phyloP scores from a whole-genome alignment of 2,888 invertebrate species.

The Ecdyonurus torrentis region DNA sequence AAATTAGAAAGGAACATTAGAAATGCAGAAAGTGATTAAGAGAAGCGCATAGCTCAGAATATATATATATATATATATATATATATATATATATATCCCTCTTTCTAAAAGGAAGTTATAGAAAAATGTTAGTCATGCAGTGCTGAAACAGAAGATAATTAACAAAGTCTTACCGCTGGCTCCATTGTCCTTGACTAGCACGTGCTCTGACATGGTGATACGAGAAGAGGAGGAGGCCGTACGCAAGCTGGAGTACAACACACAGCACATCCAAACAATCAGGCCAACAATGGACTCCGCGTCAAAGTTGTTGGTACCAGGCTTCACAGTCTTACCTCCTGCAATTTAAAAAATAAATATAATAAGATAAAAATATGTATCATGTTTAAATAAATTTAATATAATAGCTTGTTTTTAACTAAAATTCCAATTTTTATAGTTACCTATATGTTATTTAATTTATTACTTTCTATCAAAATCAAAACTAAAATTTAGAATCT shows the following conservation, averaged over 20 bases:
- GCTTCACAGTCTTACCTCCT: constrained; percentile 9
- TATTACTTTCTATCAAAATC: too few relatives aligned
- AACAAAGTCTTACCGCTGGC: constrained; percentile 42
- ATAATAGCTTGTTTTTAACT: too few relatives aligned
- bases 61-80: neutral
- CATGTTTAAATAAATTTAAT: too few relatives aligned
- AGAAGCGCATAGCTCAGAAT: too few relatives aligned
- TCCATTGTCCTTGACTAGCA: constrained; percentile 52
- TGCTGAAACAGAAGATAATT: constrained; percentile 11
- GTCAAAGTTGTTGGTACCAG: constrained; percentile 39
- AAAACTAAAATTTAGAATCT: too few relatives aligned
- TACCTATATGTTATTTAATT: too few relatives aligned
- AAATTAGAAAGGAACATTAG: too few relatives aligned
- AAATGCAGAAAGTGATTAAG: constrained; percentile 13
- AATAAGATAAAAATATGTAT: too few relatives aligned
- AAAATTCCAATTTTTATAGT: too few relatives aligned
- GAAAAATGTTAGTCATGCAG: neutral
- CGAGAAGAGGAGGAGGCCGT: constrained; percentile 88
- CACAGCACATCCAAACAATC: constrained; percentile 84
- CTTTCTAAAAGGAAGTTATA: neutral
- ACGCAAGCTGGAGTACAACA: constrained; percentile 88
- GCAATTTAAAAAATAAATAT: neutral
- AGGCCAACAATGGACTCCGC: constrained; percentile 85
- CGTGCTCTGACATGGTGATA: constrained; percentile 71
- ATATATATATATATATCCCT: constrained; percentile 7